Conservation (phyloP, 2,797 vertebrate species). For the Acrocephalus scirpaceus region DNA sequence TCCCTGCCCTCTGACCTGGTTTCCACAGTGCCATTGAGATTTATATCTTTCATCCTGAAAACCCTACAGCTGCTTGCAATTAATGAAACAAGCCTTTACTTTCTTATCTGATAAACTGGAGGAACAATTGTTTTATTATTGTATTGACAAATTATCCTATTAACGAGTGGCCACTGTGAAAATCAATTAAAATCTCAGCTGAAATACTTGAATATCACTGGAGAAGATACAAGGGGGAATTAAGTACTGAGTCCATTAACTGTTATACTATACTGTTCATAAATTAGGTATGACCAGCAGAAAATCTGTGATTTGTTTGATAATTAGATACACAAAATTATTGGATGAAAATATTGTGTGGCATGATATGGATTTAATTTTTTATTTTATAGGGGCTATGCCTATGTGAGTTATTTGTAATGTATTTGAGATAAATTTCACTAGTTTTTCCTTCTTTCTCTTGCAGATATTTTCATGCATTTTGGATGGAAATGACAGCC, state of each 20-base stretch:
- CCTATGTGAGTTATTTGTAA: neutral
- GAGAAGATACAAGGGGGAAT: constrained; percentile 69
- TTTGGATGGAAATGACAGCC: neutral
- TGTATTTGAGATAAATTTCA: neutral
- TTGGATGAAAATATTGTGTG: constrained; percentile 41
- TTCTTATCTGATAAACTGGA: constrained; percentile 87
- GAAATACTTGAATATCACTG: constrained; percentile 65
- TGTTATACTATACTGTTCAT: constrained; percentile 56
- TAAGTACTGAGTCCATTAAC: constrained; percentile 66
- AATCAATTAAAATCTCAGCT: constrained; percentile 80
- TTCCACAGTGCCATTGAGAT: constrained; percentile 81
- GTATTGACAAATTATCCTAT: constrained; percentile 90
- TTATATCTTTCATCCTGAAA: constrained; percentile 75
- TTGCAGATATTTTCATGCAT: neutral
- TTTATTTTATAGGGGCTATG: constrained; percentile 39
- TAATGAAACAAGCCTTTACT: constrained; percentile 84
- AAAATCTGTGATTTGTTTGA: constrained; percentile 73
- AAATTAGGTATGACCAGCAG: constrained; percentile 67
- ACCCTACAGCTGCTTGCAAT: constrained; percentile 87
- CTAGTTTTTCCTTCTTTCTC: constrained; percentile 18
- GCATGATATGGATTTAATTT: constrained; percentile 28
- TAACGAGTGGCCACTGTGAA: constrained; percentile 82
- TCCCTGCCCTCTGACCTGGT: constrained; percentile 85
- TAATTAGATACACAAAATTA: constrained; percentile 68
- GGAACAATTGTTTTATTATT: constrained; percentile 87